Base-by-base conservation (phyloP, 2,888 invertebrate genomes). In the Tipula lateralis region DNA sequence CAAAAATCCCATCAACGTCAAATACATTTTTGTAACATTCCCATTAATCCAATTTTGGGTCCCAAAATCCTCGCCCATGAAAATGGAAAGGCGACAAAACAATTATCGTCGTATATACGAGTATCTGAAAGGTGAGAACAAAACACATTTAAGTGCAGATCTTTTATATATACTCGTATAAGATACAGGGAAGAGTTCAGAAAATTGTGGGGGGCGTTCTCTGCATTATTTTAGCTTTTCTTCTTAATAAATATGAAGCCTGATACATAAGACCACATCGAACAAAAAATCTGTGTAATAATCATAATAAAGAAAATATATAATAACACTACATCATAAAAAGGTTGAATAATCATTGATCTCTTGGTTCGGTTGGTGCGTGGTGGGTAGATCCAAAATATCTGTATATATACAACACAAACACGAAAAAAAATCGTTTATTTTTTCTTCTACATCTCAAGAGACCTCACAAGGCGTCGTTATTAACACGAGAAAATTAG, bases 331-430 rank as follows among this genome's bases (percentile, higher is more conserved):
- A 24, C 66, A 66, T 1, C 66, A 66, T 24, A 66, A 66, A 66
- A 66, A 66, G 66, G 66, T 66, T 66, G 66, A 66, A 66, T 66
- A 66, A 66, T 66, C 66, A 66, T 66, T 66, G 66, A 66, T 66
- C 24, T 66, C 24, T 66, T 66, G 66, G 66, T 66, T 66, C 66
- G 66, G 66, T 66, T 66, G 66, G 66, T 66, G 66, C 66, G 66
- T 24, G 66, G 66, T 66, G 66, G 66, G 66, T 66, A 66, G 66
- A 66, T 66, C 66, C 66, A 66, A 66, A 66, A 66, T 50, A 36
- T n/a, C 1, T n/a, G n/a, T n/a, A n/a, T 36, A 24, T 24, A 66
- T 7, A 66, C 66, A 66, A 7, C 19, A 66, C 19, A 24, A 19
- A 66, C 66, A 66, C 66, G 24, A 50, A 50, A 44, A 44, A 44